Percentiles rank a stretch among this genome's conserved stretches.
Conservation (phyloP, 1,140 invertebrate species). For the Chlorops oryzae region DNA sequence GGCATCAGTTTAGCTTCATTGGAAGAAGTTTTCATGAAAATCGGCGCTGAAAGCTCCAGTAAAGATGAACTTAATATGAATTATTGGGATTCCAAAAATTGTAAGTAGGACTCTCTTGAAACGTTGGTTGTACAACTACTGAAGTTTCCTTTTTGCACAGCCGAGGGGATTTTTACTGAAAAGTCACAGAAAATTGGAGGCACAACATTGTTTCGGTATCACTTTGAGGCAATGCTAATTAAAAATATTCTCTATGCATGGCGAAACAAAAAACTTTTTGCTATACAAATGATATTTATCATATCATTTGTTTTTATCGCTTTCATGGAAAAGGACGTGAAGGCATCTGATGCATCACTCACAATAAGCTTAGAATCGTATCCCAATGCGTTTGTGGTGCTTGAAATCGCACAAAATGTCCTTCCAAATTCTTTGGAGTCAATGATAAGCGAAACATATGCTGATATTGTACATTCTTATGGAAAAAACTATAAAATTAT, state of each 20-base stretch:
- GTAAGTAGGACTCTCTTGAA: background rate
- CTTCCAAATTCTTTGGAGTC: background rate
- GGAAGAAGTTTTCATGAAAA: conserved; percentile 84
- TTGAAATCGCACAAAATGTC: background rate
- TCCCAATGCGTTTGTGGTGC: background rate
- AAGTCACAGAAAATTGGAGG: background rate
- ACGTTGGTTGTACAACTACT: background rate
- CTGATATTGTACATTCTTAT: conserved; percentile 8
- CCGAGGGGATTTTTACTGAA: too few relatives aligned
- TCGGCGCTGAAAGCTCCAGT: conserved; percentile 46
- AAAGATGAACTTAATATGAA: background rate
- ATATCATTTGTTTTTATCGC: conserved; percentile 27
- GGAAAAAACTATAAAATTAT: background rate
- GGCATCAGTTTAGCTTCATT: conserved; percentile 76
- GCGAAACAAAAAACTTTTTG: conserved; percentile 50
- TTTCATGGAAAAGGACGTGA: too few relatives aligned
- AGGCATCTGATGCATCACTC: background rate
- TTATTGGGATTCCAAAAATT: background rate
- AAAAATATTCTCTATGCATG: conserved; percentile 53
- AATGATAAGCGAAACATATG: background rate
- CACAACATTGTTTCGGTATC: conserved; percentile 40
- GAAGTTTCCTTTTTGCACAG: too few relatives aligned
- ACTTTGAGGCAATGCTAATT: conserved; percentile 55
- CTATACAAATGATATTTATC: conserved; percentile 54
- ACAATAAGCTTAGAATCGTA: background rate